These are phyloP conservation scores for Pterobdella sp. DNA, from an alignment of 2,888 invertebrate genomes.

Conservation along the genomic window DNA sequence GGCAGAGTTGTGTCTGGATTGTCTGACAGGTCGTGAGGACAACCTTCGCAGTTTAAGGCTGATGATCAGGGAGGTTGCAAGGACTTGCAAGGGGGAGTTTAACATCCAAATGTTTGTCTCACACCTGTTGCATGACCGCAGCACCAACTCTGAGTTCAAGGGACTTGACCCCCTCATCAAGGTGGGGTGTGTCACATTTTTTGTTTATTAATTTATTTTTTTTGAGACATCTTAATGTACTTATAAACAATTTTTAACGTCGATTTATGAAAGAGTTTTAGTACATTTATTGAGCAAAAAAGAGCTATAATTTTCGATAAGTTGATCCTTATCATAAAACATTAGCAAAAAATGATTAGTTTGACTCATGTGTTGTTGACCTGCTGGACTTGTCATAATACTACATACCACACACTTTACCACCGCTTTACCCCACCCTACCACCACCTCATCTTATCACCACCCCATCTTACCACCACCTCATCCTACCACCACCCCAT, in stretches of 20 bases:
- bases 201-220: too few relatives aligned
- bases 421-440: background rate
- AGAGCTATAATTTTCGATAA: too few relatives aligned
- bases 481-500: background rate
- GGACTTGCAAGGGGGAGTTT: slow-evolving; percentile 72
- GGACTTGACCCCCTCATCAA: slow-evolving; percentile 48
- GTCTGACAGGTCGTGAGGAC: slow-evolving; percentile 70
- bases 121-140: slow-evolving; percentile 60
- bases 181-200: slow-evolving; percentile 41
- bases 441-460: background rate
- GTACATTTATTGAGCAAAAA: too few relatives aligned
- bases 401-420: background rate
- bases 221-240: too few relatives aligned
- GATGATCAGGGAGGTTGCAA: slow-evolving; percentile 77
- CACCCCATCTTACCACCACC: background rate
- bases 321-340: too few relatives aligned
- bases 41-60: slow-evolving; percentile 77
- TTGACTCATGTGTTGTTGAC: background rate
- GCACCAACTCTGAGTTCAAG: slow-evolving; percentile 44
- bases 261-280: background rate
- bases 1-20: slow-evolving; percentile 61
- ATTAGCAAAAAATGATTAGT: background rate
- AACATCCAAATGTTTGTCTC: slow-evolving; percentile 71
- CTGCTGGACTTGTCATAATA: background rate
- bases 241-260: too few relatives aligned